Evolutionary conservation across 1,140 invertebrate species (phyloP).

Genomic region (Radopholus similis): DNA sequence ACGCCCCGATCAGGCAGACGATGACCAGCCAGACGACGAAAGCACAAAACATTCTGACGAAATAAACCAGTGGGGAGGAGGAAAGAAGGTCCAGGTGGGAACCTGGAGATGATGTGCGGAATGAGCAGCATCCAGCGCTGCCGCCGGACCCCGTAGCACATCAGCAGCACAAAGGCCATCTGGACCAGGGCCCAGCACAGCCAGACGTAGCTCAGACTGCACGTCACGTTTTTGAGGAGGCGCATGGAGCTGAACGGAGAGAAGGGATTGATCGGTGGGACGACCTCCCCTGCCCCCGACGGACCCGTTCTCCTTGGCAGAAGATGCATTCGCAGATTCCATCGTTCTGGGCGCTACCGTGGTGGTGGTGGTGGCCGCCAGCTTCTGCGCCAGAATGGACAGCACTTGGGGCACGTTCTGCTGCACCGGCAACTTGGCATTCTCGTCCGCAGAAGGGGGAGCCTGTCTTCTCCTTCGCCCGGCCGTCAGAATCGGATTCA

Average conservation of each 20-base stretch:
- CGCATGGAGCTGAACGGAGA: slow-evolving; percentile 12
- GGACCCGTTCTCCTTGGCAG: too few species aligned
- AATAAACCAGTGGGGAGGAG: neutral
- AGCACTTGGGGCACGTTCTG: neutral
- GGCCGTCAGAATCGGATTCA: neutral
- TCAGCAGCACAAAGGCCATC: slow-evolving; percentile 29
- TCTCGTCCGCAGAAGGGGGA: too few species aligned
- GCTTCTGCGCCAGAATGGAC: neutral
- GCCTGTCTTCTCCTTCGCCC: neutral
- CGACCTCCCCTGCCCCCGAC: too few species aligned
- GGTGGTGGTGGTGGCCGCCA: neutral
- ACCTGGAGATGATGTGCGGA: slow-evolving; percentile 42
- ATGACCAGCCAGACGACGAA: slow-evolving; percentile 16
- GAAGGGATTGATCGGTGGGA: too few species aligned
- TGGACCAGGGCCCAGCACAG: slow-evolving; percentile 33
- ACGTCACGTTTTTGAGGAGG: slow-evolving; percentile 14
- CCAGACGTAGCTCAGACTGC: slow-evolving; percentile 32
- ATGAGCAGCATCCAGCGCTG: slow-evolving; percentile 30
- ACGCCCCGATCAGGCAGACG: neutral
- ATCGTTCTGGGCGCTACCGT: too few species aligned
- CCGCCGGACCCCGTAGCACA: slow-evolving; percentile 38
- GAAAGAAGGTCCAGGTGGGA: neutral
- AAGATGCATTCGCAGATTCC: neutral
- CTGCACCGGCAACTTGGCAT: neutral
- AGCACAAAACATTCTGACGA: slow-evolving; percentile 2